A percentile compares a stretch with the other conserved stretches of the same genome.
These are phyloP conservation scores for Rhabdomys pumilio DNA, from an alignment of 2,797 vertebrate species.

Conservation along the genomic window DNA sequence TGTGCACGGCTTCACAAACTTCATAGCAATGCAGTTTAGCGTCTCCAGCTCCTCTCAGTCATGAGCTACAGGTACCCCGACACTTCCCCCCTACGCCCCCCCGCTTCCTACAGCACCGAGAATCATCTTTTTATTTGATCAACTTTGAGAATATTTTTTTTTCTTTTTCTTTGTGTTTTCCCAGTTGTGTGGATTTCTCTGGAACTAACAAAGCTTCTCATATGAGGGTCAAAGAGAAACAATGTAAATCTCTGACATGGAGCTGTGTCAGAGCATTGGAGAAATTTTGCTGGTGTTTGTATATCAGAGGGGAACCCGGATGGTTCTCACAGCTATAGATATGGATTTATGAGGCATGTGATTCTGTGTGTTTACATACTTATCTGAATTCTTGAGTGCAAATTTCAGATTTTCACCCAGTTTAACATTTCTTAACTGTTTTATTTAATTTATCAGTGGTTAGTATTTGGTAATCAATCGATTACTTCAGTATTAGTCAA, in stretches of 20 bases:
- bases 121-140: constrained; percentile 41
- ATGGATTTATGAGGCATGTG: background rate
- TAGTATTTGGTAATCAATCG: background rate
- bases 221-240: background rate
- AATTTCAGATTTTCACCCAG: constrained; percentile 10
- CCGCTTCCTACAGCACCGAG: background rate
- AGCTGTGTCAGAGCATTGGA: background rate
- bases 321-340: background rate
- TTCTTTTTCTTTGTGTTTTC: background rate
- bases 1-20: background rate
- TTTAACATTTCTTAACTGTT: constrained; percentile 10
- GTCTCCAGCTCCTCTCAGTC: background rate
- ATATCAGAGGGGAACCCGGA: background rate
- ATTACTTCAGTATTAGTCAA: background rate
- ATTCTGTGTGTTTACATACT: background rate
- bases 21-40: background rate
- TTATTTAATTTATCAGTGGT: constrained; percentile 5
- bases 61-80: background rate
- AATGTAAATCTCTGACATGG: background rate
- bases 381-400: background rate
- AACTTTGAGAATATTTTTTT: background rate
- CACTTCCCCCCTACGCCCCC: background rate
- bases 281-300: background rate
- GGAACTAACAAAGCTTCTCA: background rate
- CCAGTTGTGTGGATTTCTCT: background rate